Evolutionary conservation across 2,888 invertebrate species (phyloP).

Genomic region (Lymantria dispar): DNA sequence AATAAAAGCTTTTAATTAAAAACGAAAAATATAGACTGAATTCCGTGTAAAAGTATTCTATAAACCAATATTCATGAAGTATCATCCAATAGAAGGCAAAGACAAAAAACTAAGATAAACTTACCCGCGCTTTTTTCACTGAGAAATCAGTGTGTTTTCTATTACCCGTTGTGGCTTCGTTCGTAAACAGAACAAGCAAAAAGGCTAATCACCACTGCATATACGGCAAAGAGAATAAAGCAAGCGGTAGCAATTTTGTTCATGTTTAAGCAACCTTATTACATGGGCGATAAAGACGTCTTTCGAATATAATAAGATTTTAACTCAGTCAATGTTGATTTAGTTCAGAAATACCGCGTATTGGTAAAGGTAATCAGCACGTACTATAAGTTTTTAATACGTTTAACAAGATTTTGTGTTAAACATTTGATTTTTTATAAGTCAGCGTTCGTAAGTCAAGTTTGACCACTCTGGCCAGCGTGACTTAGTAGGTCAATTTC

Average conservation of each 20-base stretch:
- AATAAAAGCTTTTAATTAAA: no score
- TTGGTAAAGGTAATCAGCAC: conserved; percentile 44
- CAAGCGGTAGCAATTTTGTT: conserved; percentile 13
- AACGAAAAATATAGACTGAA: no score
- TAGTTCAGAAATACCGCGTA: conserved; percentile 36
- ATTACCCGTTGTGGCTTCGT: conserved; percentile 32
- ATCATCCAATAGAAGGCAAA: no score
- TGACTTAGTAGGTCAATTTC: no score
- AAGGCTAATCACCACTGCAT: conserved; percentile 39
- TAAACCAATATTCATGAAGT: no score
- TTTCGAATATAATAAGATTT: conserved; percentile 20
- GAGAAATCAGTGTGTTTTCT: conserved; percentile 37
- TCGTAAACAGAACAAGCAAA: conserved; percentile 33
- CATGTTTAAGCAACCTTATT: conserved; percentile 9
- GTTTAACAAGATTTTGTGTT: not conserved
- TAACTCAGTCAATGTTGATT: conserved; percentile 26
- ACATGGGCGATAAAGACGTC: not conserved
- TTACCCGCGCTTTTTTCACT: conserved; percentile 25
- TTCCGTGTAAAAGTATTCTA: no score
- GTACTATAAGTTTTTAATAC: conserved; percentile 8
- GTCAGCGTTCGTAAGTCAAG: no score
- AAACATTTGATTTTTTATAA: no score
- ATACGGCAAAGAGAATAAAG: conserved; percentile 34
- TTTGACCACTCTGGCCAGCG: no score
- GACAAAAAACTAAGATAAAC: conserved; percentile 10